Evolutionary conservation across 2,888 invertebrate species (phyloP).

Genomic region (Meganola albula): DNA sequence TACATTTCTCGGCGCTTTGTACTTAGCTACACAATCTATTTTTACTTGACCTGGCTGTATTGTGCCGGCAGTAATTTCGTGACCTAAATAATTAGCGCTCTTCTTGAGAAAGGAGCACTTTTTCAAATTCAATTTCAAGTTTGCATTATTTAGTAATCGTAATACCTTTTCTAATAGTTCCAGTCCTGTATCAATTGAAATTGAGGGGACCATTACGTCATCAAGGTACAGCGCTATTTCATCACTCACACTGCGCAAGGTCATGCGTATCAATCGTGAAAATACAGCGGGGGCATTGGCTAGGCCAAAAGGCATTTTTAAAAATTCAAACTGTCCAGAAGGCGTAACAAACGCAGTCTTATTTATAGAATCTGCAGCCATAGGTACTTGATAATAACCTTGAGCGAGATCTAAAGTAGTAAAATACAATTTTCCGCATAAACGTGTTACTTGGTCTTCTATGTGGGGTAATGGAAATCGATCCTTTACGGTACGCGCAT

Average conservation of each 20-base stretch:
- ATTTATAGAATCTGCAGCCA: no score
- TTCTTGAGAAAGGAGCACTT: conserved; percentile 6
- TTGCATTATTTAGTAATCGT: no score
- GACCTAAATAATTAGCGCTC: conserved; percentile 2
- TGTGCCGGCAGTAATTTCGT: conserved; percentile 4
- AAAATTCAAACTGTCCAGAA: conserved; percentile 6
- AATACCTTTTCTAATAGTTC: no score
- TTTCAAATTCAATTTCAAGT: conserved; percentile 5
- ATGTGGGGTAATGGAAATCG: conserved; percentile 5
- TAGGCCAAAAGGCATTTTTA: conserved; percentile 7
- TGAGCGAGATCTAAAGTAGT: no score
- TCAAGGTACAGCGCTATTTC: no score
- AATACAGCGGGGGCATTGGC: conserved; percentile 8
- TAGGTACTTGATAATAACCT: no score
- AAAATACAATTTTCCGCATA: conserved; percentile 1
- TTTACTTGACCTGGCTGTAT: conserved; percentile 7
- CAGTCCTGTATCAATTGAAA: no score
- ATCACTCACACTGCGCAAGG: no score
- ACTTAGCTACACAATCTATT: conserved; percentile 1
- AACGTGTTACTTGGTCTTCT: conserved; percentile 3
- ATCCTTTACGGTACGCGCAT: conserved; percentile 3
- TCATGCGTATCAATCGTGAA: no score
- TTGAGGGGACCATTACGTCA: no score
- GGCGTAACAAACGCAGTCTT: conserved; percentile 6
- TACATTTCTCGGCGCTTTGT: conserved; percentile 3